Conservation (phyloP, 1,140 invertebrate species). For the Aphidius ervi region DNA sequence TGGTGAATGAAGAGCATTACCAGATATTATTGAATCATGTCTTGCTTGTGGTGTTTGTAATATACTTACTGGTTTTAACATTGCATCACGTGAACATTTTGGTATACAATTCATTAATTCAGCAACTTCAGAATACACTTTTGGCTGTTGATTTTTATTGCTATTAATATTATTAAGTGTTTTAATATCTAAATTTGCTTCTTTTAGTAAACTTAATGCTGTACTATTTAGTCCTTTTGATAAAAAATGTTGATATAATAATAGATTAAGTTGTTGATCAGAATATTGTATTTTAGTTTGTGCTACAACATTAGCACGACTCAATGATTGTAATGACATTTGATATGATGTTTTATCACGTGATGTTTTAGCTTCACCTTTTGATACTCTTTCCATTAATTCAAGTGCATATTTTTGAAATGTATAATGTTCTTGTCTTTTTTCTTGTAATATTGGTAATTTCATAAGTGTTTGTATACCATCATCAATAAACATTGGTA, state of each 20-base stretch:
- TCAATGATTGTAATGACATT: constrained; percentile 79
- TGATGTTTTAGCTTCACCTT: constrained; percentile 78
- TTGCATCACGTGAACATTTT: too few species aligned
- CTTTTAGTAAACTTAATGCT: constrained; percentile 68
- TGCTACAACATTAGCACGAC: constrained; percentile 85
- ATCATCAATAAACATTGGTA: constrained; percentile 90
- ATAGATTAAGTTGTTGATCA: constrained; percentile 84
- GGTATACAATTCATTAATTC: constrained; percentile 30
- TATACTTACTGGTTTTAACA: constrained; percentile 25
- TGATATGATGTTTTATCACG: constrained; percentile 66
- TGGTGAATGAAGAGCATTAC: constrained; percentile 40
- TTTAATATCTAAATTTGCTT: constrained; percentile 61
- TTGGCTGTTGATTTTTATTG: constrained; percentile 30
- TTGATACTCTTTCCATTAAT: constrained; percentile 81
- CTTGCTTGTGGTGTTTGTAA: constrained; percentile 24
- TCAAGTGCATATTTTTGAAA: constrained; percentile 95
- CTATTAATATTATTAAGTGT: constrained; percentile 27
- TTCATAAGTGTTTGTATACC: constrained; percentile 91
- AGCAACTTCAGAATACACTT: constrained; percentile 51
- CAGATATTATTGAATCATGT: constrained; percentile 36
- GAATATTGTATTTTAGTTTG: constrained; percentile 93
- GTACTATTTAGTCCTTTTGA: constrained; percentile 71
- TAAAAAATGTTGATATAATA: constrained; percentile 85
- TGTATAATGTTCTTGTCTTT: constrained; percentile 87
- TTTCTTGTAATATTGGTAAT: constrained; percentile 94